Conservation (phyloP, 2,888 invertebrate genomes). For the Fragum sueziense region DNA sequence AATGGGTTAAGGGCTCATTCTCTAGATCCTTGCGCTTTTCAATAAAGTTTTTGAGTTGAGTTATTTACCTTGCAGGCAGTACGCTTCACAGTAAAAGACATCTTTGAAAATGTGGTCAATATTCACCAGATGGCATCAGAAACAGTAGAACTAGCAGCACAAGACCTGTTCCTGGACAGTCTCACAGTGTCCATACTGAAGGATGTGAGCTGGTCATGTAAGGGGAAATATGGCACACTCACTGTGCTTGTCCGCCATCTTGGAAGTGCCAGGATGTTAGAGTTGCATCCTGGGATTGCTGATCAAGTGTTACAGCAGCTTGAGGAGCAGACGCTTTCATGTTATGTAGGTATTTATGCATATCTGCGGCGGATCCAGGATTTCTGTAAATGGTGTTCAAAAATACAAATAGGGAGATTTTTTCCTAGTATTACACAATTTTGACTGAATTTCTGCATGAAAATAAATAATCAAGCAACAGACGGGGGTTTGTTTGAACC, state of each 20-base stretch:
- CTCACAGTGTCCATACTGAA: slow-evolving; percentile 68
- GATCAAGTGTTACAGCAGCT: slow-evolving; percentile 80
- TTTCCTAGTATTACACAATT: too few species aligned
- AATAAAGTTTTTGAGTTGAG: too few species aligned
- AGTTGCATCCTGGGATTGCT: slow-evolving; percentile 80
- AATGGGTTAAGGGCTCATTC: too few species aligned
- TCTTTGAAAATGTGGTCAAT: slow-evolving; percentile 78
- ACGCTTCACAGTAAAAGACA: slow-evolving; percentile 76
- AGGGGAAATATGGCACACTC: slow-evolving; percentile 81
- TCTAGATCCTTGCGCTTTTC: too few species aligned
- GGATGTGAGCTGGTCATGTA: slow-evolving; percentile 76
- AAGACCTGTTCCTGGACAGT: slow-evolving; percentile 68
- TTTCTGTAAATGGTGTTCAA: too few species aligned
- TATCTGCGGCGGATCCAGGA: too few species aligned
- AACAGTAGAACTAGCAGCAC: not conserved
- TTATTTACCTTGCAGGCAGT: slow-evolving; percentile 79
- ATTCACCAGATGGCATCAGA: slow-evolving; percentile 64
- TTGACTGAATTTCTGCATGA: too few species aligned
- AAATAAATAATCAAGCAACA: too few species aligned
- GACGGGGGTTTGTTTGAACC: too few species aligned
- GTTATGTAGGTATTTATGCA: slow-evolving; percentile 81
- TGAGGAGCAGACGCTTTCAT: slow-evolving; percentile 81
- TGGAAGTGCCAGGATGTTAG: slow-evolving; percentile 80
- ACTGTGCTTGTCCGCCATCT: slow-evolving; percentile 81
- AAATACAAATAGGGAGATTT: too few species aligned